Percentiles rank a stretch among this genome's conserved stretches.
Evolutionary conservation across 2,113 vertebrate species (phyloP).

Genomic region (Ammodytes dubius): DNA sequence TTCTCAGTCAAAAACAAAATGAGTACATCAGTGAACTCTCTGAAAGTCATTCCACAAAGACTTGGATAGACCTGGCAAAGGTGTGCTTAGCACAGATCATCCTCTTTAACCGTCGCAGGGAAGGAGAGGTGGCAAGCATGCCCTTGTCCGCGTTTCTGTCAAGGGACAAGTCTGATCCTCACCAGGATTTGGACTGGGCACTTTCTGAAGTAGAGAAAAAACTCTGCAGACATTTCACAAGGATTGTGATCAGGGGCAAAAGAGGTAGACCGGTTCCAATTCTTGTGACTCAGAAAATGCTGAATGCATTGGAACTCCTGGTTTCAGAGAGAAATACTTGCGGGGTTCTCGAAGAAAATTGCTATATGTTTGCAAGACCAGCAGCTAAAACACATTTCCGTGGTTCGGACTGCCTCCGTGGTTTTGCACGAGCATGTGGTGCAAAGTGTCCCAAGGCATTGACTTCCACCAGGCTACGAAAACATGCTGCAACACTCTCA

Average conservation of each 20-base stretch:
- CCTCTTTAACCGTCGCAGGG: conserved; percentile 21
- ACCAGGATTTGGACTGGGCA: conserved; percentile 42
- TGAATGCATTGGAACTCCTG: conserved; percentile 18
- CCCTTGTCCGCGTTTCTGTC: conserved; percentile 28
- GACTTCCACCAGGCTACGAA: conserved; percentile 45
- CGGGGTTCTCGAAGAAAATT: conserved; percentile 31
- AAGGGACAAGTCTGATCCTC: conserved; percentile 11
- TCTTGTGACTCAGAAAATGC: conserved; percentile 41
- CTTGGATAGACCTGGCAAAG: conserved; percentile 41
- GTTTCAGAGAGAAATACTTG: conserved; percentile 23
- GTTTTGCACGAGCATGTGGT: conserved; percentile 42
- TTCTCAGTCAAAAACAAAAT: conserved; percentile 39
- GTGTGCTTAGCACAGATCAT: conserved; percentile 31
- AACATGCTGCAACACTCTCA: conserved; percentile 49
- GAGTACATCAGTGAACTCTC: background rate
- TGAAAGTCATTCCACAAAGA: conserved; percentile 27
- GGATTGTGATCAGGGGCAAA: conserved; percentile 27
- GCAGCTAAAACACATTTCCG: conserved; percentile 40
- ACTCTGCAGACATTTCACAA: conserved; percentile 34
- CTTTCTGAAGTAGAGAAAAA: conserved; percentile 36
- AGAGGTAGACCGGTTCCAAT: conserved; percentile 11
- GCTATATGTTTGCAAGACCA: conserved; percentile 49
- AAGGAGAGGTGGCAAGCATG: conserved; percentile 42
- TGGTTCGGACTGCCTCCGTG: conserved; percentile 47
- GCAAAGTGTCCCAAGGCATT: conserved; percentile 31